These are phyloP conservation scores for Venusia cambrica DNA, from an alignment of 2,888 invertebrate genomes.

Conservation along the genomic window DNA sequence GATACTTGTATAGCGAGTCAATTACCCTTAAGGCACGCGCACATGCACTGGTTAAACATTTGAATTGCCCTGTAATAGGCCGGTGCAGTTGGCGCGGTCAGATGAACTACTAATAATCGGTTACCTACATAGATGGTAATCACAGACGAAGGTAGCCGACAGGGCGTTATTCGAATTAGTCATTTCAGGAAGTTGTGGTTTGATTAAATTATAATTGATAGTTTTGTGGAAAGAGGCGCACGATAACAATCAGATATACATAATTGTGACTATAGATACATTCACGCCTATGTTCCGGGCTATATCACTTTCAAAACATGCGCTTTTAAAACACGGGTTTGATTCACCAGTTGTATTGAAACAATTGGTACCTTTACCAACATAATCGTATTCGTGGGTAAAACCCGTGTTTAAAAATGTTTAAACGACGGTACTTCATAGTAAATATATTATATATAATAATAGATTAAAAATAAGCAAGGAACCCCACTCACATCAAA, in stretches of 20 bases:
- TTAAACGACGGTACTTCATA: no score
- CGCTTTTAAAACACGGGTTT: no score
- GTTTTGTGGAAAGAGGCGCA: background rate
- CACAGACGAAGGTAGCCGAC: constrained; percentile 20
- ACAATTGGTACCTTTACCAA: no score
- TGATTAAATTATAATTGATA: constrained; percentile 6
- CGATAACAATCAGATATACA: no score
- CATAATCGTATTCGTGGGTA: no score
- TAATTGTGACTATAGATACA: no score
- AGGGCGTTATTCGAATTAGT: constrained; percentile 23
- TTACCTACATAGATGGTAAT: constrained; percentile 40
- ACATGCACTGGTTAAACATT: constrained; percentile 30
- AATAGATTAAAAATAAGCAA: background rate
- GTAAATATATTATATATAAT: no score
- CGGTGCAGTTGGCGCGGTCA: constrained; percentile 15
- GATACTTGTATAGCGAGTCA: constrained; percentile 26
- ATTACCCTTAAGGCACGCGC: constrained; percentile 47
- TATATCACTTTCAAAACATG: no score
- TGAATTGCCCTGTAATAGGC: constrained; percentile 19
- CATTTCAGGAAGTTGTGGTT: constrained; percentile 1
- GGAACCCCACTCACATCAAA: background rate
- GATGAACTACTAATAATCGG: constrained; percentile 32
- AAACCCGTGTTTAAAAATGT: no score
- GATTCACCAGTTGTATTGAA: no score
- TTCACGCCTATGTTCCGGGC: constrained; percentile 5